A percentile compares a stretch with the other conserved stretches of the same genome.
These are phyloP conservation scores for Eurytoma californica DNA, from an alignment of 2,888 invertebrate species.

Conservation along the genomic window DNA sequence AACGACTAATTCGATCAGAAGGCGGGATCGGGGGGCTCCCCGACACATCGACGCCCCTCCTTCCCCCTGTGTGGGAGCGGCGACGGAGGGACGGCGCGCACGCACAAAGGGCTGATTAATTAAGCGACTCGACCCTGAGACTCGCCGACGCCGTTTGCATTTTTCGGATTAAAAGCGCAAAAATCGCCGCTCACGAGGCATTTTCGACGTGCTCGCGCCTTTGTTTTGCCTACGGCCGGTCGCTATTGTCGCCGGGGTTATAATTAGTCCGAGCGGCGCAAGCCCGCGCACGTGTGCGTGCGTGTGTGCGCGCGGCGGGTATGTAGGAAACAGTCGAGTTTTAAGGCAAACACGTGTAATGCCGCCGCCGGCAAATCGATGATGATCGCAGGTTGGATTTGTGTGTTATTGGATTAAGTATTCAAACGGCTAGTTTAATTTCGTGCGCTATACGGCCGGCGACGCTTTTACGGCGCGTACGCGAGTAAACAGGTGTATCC, in stretches of 20 bases:
- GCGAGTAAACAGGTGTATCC: not conserved
- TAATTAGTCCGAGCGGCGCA: not conserved
- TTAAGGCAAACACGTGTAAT: too few species aligned
- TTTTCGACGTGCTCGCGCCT: not conserved
- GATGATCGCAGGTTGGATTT: too few species aligned
- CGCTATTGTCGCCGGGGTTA: not conserved
- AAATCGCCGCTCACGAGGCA: too few species aligned
- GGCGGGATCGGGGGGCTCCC: too few species aligned
- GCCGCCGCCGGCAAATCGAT: too few species aligned
- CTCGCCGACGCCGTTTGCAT: constrained; percentile 35
- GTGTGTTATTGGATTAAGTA: too few species aligned
- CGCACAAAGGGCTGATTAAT: constrained; percentile 32
- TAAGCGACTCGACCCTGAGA: constrained; percentile 42
- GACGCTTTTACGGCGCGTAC: too few species aligned
- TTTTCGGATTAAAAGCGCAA: constrained; percentile 26
- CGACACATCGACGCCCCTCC: too few species aligned
- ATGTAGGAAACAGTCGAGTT: too few species aligned
- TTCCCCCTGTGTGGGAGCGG: not conserved
- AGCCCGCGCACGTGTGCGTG: not conserved
- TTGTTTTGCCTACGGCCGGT: not conserved
- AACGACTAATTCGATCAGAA: constrained; percentile 14
- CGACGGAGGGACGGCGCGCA: not conserved
- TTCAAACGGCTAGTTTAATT: too few species aligned
- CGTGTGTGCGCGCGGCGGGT: too few species aligned
- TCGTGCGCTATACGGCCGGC: too few species aligned